A percentile compares a stretch with the other conserved stretches of the same genome.
phyloP scores from a whole-genome alignment of 2,888 invertebrate species.

The Apodemia duryi region DNA sequence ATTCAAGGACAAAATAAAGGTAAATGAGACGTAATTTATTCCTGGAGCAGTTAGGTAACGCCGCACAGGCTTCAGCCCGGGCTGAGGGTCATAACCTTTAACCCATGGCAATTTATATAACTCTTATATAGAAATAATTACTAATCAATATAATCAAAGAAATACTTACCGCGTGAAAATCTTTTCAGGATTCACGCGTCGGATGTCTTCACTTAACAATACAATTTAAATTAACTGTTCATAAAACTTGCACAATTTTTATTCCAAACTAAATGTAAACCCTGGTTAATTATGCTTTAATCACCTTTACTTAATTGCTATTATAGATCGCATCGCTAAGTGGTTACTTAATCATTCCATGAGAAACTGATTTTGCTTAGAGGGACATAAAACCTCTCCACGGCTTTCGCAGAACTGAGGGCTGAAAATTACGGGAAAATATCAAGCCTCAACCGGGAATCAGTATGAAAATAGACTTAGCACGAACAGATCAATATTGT shows the following conservation, averaged over 20 bases:
- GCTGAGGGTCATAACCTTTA: conserved; percentile 64
- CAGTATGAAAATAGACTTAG: conserved; percentile 51
- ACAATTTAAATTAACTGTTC: conserved; percentile 26
- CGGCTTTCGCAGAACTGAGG: conserved; percentile 60
- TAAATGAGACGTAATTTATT: conserved; percentile 26
- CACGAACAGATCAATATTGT: conserved; percentile 30
- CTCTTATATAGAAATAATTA: conserved; percentile 49
- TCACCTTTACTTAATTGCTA: neutral
- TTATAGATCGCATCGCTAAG: conserved; percentile 33
- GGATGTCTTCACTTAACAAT: conserved; percentile 27
- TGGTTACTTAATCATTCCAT: conserved; percentile 68
- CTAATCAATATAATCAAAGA: conserved; percentile 46
- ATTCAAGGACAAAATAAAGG: conserved; percentile 18
- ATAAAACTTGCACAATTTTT: conserved; percentile 23
- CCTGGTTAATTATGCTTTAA: neutral
- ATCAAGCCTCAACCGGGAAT: conserved; percentile 69
- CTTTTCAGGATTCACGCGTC: conserved; percentile 32
- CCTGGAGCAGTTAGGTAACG: conserved; percentile 56
- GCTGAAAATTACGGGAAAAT: conserved; percentile 70
- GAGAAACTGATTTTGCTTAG: conserved; percentile 41
- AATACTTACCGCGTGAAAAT: conserved; percentile 48
- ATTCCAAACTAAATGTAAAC: neutral
- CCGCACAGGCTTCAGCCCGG: conserved; percentile 41
- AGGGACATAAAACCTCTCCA: conserved; percentile 38
- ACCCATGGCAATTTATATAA: conserved; percentile 34